These are phyloP conservation scores for Astropecten irregularis DNA, from an alignment of 53 echinoderm and acorn worm species.

Conservation along the genomic window DNA sequence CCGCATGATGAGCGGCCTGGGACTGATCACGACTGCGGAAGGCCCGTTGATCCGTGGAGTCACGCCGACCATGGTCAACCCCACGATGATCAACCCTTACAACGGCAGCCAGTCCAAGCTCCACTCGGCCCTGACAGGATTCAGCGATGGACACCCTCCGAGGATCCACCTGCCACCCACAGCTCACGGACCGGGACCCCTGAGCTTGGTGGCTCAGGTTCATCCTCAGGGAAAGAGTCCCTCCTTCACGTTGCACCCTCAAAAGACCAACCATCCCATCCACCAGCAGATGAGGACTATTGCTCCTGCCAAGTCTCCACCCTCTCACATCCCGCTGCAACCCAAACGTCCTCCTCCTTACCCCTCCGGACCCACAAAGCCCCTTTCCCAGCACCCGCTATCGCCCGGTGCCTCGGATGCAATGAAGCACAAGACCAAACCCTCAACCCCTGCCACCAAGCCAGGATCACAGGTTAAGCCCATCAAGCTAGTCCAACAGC, in stretches of 20 bases:
- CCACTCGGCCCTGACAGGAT: constrained; percentile 39
- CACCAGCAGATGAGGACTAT: constrained; percentile 41
- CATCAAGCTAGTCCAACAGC: constrained; percentile 21
- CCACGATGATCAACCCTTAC: constrained; percentile 26
- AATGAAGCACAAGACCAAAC: constrained; percentile 20
- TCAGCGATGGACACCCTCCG: constrained; percentile 19
- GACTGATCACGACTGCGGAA: constrained; percentile 42
- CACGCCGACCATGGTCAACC: constrained; percentile 48
- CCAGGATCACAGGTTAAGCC: constrained; percentile 48
- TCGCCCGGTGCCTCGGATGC: constrained; percentile 52
- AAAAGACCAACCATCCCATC: constrained; percentile 1
- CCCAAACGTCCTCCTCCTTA: constrained; percentile 37
- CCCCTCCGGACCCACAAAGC: constrained; percentile 11
- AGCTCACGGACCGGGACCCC: constrained; percentile 54
- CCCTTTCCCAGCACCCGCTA: constrained; percentile 47
- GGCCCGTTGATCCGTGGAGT: constrained; percentile 43
- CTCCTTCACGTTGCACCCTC: constrained; percentile 40
- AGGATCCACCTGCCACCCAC: constrained; percentile 48
- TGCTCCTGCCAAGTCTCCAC: constrained; percentile 56
- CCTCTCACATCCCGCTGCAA: constrained; percentile 38
- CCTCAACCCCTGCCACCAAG: background rate
- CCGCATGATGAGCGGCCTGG: constrained; percentile 26
- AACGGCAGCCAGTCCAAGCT: constrained; percentile 42
- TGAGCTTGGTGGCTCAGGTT: constrained; percentile 53
- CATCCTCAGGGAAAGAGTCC: constrained; percentile 44